Evolutionary conservation across 64 coral and sea anemone genomes (phyloP), one percentile per base, ranked within the genome.

Genomic region (Stichodactyla helianthus): DNA sequence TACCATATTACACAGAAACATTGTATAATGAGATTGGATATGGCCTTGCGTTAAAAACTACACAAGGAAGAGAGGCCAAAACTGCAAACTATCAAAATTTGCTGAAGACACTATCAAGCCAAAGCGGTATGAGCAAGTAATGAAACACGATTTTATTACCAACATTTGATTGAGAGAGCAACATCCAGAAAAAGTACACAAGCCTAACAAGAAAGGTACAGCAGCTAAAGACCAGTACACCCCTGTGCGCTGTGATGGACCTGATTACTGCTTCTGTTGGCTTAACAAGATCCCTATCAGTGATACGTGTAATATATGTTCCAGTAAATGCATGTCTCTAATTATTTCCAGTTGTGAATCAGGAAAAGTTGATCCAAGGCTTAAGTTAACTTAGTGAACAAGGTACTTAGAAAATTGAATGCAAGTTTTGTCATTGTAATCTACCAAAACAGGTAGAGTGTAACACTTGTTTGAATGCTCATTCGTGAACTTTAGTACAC

Each of bases 21-120:
- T 67, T 90, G 14, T 85, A 44, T 13, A 53, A 90, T 16, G 58
- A 85, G 74, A 57, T 55, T n/a, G 89, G 89, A 44, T 86, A 71
- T 91, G 89, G 84, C 59, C 89, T 91, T 81, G 26, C n/a, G 77
- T n/a, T 79, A 19, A 79, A 79, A 19, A 44, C 77, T 16, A 79
- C 51, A 13, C 77, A 79, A 79, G 77, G 77, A 12, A 28, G 77
- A 52, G 77, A 79, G 20, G 77, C 77, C 26, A 79, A 79, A 58
- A 88, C 28, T 23, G 52, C 77, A 88, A 88, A 31, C 23, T 88
- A 12, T 55, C 71, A 51, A 63, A 82, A 23, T 82, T 78, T 88
- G 77, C 44, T 35, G 57, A 79, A 22, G 80, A 88, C 26, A 80
- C 87, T 52, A 74, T 57, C 62, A 87, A 87, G 71, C 19, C 22